A percentile compares a stretch with the other conserved stretches of the same genome.
Conservation (phyloP, 1,140 invertebrate species). For the Drosophila kohkoa region DNA sequence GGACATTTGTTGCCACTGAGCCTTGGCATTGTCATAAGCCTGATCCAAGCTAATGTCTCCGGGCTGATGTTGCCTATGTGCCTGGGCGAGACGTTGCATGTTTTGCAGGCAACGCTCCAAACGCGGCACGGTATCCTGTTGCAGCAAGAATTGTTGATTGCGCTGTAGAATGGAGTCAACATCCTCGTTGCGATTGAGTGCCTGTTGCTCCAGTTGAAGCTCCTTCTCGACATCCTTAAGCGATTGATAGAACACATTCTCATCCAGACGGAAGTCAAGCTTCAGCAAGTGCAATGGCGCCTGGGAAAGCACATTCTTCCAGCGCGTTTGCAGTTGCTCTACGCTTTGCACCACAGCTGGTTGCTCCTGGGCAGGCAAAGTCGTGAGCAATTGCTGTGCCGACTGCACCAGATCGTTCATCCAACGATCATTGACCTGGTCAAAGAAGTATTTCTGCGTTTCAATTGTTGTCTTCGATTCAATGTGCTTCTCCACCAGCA, state of each 20-base stretch:
- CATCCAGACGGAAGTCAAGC: conserved; percentile 95
- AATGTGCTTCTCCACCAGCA: conserved; percentile 92
- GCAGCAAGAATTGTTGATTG: conserved; percentile 91
- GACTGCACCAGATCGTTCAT: conserved; percentile 92
- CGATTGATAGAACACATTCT: conserved; percentile 93
- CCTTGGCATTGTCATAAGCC: conserved; percentile 88
- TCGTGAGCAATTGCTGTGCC: conserved; percentile 91
- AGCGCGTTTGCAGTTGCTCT: conserved; percentile 90
- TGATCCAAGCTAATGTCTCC: conserved; percentile 88
- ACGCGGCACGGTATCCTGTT: conserved; percentile 89
- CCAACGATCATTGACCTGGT: conserved; percentile 92
- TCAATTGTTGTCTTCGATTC: conserved; percentile 93
- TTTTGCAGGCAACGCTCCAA: conserved; percentile 91
- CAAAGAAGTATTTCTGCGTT: conserved; percentile 93
- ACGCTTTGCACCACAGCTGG: conserved; percentile 89
- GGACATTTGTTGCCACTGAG: conserved; percentile 90
- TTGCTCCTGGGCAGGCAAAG: conserved; percentile 89
- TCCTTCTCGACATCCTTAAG: conserved; percentile 96
- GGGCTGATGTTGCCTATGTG: conserved; percentile 88
- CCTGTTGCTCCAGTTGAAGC: conserved; percentile 93
- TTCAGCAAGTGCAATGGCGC: conserved; percentile 94
- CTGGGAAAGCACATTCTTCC: conserved; percentile 91
- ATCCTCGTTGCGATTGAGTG: conserved; percentile 94
- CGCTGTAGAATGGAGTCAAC: conserved; percentile 90
- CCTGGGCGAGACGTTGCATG: conserved; percentile 89